phyloP scores from a whole-genome alignment of 37 sponge, comb jelly and placozoan species.

The Halichondria panicea region DNA sequence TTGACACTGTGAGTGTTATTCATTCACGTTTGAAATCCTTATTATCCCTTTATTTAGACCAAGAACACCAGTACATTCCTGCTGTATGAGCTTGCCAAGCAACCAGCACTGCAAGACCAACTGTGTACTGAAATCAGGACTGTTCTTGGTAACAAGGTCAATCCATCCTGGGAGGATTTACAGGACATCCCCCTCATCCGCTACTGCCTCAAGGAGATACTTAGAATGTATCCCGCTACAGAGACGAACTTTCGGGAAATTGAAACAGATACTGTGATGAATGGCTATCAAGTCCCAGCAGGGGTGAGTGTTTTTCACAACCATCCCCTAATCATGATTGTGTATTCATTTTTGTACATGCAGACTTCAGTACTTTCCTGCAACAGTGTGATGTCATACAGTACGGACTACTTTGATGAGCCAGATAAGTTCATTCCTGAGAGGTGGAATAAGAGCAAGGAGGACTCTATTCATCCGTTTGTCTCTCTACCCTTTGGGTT shows the following conservation, averaged over 20 bases:
- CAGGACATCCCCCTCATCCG: conserved; percentile 32
- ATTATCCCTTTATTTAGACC: too few relatives aligned
- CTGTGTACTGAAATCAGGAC: conserved; percentile 24
- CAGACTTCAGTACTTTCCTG: background rate
- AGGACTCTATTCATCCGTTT: conserved; percentile 15
- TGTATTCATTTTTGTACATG: too few relatives aligned
- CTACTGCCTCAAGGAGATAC: conserved; percentile 31
- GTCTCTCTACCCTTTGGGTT: conserved; percentile 34
- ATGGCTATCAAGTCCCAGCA: conserved; percentile 42
- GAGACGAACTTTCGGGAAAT: conserved; percentile 8
- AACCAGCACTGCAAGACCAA: conserved; percentile 36
- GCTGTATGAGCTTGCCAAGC: conserved; percentile 44
- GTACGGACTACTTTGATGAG: conserved; percentile 15
- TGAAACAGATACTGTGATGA: background rate
- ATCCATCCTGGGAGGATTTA: conserved; percentile 16
- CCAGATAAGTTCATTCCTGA: conserved; percentile 44
- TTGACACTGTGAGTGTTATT: conserved; percentile 43
- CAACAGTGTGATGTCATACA: background rate
- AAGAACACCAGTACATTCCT: conserved; percentile 39
- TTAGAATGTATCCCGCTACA: conserved; percentile 41
- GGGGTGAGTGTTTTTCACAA: too few relatives aligned
- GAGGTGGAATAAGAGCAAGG: conserved; percentile 14
- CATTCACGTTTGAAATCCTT: too few relatives aligned
- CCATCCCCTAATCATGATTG: too few relatives aligned
- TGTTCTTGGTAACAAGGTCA: background rate